A percentile compares a stretch with the other conserved stretches of the same genome.
Evolutionary conservation across 2,113 vertebrate species (phyloP).

Genomic region (Spea bombifrons): DNA sequence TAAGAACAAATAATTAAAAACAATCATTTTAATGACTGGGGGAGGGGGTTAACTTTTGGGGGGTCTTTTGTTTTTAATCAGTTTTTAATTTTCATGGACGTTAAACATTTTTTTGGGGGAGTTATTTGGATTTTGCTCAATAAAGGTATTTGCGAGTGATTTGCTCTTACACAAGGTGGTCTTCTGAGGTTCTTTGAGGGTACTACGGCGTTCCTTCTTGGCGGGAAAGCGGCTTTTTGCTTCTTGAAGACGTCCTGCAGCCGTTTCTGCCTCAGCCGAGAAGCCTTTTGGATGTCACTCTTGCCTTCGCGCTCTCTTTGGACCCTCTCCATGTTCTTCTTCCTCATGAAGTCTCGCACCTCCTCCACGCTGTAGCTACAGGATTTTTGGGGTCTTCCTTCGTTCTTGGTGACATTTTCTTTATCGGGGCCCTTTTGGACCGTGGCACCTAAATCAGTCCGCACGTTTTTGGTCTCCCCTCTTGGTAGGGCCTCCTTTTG

Average conservation of each 20-base stretch:
- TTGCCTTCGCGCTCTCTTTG: conserved; percentile 53
- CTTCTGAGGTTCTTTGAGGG: too few relatives aligned
- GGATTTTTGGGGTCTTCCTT: neutral
- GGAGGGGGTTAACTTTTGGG: too few relatives aligned
- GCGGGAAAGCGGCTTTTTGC: conserved; percentile 58
- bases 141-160: too few relatives aligned
- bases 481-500: neutral
- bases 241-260: conserved; percentile 60
- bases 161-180: conserved; percentile 1
- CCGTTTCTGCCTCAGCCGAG: conserved; percentile 46
- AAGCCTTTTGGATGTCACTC: neutral
- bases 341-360: conserved; percentile 56
- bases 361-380: conserved; percentile 48
- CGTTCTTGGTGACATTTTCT: conserved; percentile 47
- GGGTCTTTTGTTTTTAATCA: too few relatives aligned
- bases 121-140: too few relatives aligned
- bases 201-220: conserved; percentile 2
- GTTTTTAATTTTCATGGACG: too few relatives aligned
- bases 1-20: neutral
- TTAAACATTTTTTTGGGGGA: too few relatives aligned
- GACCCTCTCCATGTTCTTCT: conserved; percentile 50
- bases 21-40: too few relatives aligned
- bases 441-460: neutral
- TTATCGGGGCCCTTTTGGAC: neutral
- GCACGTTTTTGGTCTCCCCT: conserved; percentile 1